Evolutionary conservation across 1,140 invertebrate species (phyloP), one percentile per base, ranked within the genome.

Genomic region (Nylanderia fulva): DNA sequence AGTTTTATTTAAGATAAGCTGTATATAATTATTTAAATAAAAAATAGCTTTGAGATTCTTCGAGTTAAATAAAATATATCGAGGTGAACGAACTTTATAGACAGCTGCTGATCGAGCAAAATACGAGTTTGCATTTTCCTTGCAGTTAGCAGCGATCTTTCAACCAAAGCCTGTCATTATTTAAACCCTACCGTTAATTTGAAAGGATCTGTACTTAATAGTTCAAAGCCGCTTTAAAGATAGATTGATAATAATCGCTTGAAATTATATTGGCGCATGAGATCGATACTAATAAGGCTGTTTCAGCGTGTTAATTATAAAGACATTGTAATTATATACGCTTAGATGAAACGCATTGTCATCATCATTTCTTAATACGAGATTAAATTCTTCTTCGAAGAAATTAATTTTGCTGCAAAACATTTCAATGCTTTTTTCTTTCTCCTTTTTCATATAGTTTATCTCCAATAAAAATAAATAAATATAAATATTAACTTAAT

Each of bases 111-210:
- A 29, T 71, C 11, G 68, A 36, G 29, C 27, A 36, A 82, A 85
- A 75, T 76, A 58, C 27, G 52, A 27, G 68, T 2, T 24, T 5
- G 36, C 75, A 76, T 85, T 87, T 87, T 85, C 84, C 54, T 85
- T 69, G 84, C 86, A 82, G 85, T 87, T 87, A 85, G 54, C 63
- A 33, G 33, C 82, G 61, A 87, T 87, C 84, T 74, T 80, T 42
- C 74, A 42, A 13, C 8, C 54, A 2, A 54, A 39, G 75, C 11
- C 75, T 85, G 86, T 80, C 77, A 85, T 87, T 87, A 85, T 80
- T 68, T 75, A 36, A 60, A 64, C 36, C 56, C 75, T 52, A 54
- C 29, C 60, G 60, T 85, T 87, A 80, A 85, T 87, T 82, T 75
- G 42, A 54, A 52, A 68, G 24, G 18, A 52, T 27, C 68, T 87